Percentiles rank a stretch among this genome's conserved stretches.
phyloP scores from a whole-genome alignment of 2,888 invertebrate genomes.

The Calameuta pallipes region DNA sequence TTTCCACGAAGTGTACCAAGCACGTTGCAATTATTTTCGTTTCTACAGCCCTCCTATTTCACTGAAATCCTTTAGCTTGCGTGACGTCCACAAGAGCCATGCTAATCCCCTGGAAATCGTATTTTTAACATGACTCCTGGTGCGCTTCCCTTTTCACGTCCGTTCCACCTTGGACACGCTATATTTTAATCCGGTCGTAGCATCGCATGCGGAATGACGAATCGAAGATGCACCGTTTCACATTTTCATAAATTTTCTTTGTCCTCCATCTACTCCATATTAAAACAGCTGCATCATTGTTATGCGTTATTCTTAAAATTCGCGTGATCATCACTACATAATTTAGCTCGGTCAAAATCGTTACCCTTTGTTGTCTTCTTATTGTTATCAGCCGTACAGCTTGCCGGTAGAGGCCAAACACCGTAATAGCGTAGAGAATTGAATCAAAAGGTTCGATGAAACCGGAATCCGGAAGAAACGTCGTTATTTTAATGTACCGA shows the following conservation, averaged over 20 bases:
- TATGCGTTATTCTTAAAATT: neutral
- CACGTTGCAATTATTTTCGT: constrained; percentile 44
- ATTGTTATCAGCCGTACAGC: neutral
- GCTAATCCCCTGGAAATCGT: constrained; percentile 1
- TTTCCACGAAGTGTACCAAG: constrained; percentile 36
- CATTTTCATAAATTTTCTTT: neutral
- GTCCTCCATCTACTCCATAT: neutral
- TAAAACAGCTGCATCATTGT: neutral
- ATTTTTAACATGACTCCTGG: neutral
- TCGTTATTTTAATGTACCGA: neutral
- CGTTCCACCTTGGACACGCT: neutral
- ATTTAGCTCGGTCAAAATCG: neutral
- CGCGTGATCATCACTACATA: neutral
- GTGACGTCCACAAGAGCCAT: neutral
- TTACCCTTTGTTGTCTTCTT: neutral
- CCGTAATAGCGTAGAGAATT: neutral
- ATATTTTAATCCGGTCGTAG: neutral
- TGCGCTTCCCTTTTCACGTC: neutral
- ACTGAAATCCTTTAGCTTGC: neutral
- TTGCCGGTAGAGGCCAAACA: neutral
- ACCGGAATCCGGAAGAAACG: neutral
- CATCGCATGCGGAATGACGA: neutral
- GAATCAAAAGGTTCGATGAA: neutral
- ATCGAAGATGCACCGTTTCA: neutral
- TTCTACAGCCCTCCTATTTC: constrained; percentile 15